Evolutionary conservation across 1,140 invertebrate genomes (phyloP), one percentile per base, ranked within the genome.

Genomic region (Gryllus bimaculatus): DNA sequence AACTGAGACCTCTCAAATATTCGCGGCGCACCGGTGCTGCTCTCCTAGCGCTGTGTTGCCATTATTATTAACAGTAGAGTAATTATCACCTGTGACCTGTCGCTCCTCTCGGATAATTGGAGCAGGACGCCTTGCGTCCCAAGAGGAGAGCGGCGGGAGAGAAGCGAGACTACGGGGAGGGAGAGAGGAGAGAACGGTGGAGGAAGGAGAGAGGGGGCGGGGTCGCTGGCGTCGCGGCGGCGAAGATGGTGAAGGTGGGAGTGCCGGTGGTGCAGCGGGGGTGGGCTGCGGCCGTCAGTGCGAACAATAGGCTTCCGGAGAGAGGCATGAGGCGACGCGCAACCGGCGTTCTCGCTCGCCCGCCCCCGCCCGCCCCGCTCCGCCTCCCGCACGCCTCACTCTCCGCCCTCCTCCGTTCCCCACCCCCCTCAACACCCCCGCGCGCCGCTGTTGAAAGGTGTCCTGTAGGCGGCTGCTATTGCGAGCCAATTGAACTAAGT

Each of bases 91-190:
- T 66, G 54, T 66, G 54, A 66, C 54, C 54, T 66, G 54, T 66
- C 54, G 54, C 54, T 66, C 54, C 54, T 66, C 54, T 66, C 54
- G 54, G 54, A 66, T 66, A 66, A 66, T 66, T 66, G 54, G 54
- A 66, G 54, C 54, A 18, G 54, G 54, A 66, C 54, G 54, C 54
- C 18, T 18, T 66, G 10, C 18, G 54, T 66, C 54, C 54, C 18
- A 13, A 13, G 54, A 18, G 54, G 54, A 39, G 10, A 13, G 54
- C 54, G 54, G 10, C 10, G 54, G 54, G 54, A 66, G 54, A 66
- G 54, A 18, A 13, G 54, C 10, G 54, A 18, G 18, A 66, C 10
- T 10, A 66, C 2, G 54, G 54, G 18, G 10, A 10, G 10, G 54
- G 10, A 18, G 10, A 18, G 18, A 66, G 54, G 54, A 7, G 54